Percentiles rank a stretch among this genome's conserved stretches.
Conservation (phyloP, 2,113 vertebrate genomes). For the Passer montanus region DNA sequence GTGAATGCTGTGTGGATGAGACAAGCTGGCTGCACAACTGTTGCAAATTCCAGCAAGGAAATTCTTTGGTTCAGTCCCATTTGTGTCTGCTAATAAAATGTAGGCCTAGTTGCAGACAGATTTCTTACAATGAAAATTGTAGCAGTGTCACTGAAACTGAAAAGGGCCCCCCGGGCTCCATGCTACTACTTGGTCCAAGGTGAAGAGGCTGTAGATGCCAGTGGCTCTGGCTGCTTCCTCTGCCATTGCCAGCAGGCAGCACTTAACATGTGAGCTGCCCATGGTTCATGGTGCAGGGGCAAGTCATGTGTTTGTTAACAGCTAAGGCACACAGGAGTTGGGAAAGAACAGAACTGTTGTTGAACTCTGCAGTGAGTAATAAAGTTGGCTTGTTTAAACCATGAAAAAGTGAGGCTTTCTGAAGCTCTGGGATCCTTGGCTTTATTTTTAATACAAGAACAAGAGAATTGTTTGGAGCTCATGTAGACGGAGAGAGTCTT, state of each 20-base stretch:
- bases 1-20: neutral
- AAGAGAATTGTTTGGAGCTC: neutral
- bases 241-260: fast-evolving
- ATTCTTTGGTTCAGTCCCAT: neutral
- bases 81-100: neutral
- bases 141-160: neutral
- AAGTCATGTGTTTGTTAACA: neutral
- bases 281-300: neutral
- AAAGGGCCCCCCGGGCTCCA: neutral
- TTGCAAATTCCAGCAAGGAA: neutral
- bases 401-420: neutral
- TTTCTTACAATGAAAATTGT: neutral
- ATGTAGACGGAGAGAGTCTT: neutral
- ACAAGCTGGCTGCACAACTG: neutral
- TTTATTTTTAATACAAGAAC: neutral
- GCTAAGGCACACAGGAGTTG: neutral
- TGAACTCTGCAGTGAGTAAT: neutral
- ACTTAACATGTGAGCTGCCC: fast-evolving
- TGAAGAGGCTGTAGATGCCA: neutral
- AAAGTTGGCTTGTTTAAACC: neutral
- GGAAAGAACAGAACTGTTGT: neutral
- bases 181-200: neutral
- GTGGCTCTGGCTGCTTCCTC: neutral
- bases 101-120: neutral
- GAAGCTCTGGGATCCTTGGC: neutral